Base-by-base conservation (phyloP, 1,140 invertebrate species). In the Copidosoma floridanum region DNA sequence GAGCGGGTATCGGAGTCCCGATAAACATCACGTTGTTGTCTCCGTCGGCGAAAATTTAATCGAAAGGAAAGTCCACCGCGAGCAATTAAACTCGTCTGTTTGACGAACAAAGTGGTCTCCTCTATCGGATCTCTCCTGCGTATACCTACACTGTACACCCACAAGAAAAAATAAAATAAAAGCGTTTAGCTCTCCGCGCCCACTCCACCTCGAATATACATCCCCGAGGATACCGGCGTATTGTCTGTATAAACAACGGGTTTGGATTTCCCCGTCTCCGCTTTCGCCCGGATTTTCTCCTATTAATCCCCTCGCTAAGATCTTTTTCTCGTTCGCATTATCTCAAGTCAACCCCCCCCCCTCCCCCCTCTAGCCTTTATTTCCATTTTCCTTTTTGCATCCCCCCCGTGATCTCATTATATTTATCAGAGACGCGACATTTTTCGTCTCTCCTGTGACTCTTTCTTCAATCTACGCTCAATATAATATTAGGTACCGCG, bases 231-330 rank as follows among this genome's bases (percentile, higher is more conserved):
- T 41, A 3, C 27, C 21, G 3, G 6, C 35, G 21, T 16, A 50
- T 50, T 41, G 10, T 50, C 23, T 50, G n/a, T 50, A 41, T 50
- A 40, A 8, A 32, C 29, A 32, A 6, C 6, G 29, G 20, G 4
- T n/a, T n/a, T 21, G 26, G 14, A 10, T 47, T 47, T 38, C 21
- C 46, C 27, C 40, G 16, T 24, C 23, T 41, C 7, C 41, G 26
- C 51, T 62, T 47, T 60, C 58, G 23, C 26, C 29, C 35, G 27
- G n/a, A 48, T 48, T 63, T 58, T 48, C 35, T 40, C 40, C 37
- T 26, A 52, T 52, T 40, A 52, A 52, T 52, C 50, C 48, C 20
- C 32, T 20, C 4, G 41, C n/a, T 44, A 7, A n/a, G n/a, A n/a
- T n/a, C n/a, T n/a, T n/a, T n/a, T n/a, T n/a, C 41, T 26, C 23